Evolutionary conservation across 2,888 invertebrate species (phyloP), one percentile per base, ranked within the genome.

Genomic region (Ornithoptera alexandrae): DNA sequence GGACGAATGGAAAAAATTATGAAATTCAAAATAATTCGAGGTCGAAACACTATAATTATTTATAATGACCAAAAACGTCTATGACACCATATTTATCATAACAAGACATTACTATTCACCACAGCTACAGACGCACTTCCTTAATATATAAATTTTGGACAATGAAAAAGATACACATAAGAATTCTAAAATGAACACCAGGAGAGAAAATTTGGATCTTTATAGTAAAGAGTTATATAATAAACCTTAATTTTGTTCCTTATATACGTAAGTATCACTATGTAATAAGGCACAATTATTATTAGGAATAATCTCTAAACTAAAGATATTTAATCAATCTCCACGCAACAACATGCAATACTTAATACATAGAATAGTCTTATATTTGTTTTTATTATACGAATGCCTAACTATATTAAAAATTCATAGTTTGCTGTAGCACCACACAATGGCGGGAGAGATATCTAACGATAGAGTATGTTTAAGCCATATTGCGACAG

Each of bases 61-160:
- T 39, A 61, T 62, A n/a, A 59, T 57, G 64, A 62, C 65, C 30
- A 71, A 53, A 57, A 66, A 58, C 84, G 85, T 87, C 84, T 86
- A 88, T 87, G 86, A 87, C 85, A 85, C 85, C 81, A 82, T 82
- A 83, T 77, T 76, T 76, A 81, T 74, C 80, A 77, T 76, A 74
- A 76, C 75, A 76, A 70, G 62, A 77, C 73, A 74, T 71, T 74
- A 74, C 76, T 83, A 77, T 76, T 78, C 81, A 84, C 85, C 88
- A 89, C 89, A 90, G 89, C 89, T 89, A 88, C 86, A 85, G 80
- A 82, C 78, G 80, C 84, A 82, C 77, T 79, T 76, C 81, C 84
- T 85, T 66, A 84, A 65, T 73, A 79, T 84, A 84, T 76, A 75
- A 77, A 76, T 76, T 39, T 72, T 74, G 64, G 71, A 71, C 66